Base-by-base conservation (phyloP, 1,140 invertebrate species). In the Rhopalosiphum padi region DNA sequence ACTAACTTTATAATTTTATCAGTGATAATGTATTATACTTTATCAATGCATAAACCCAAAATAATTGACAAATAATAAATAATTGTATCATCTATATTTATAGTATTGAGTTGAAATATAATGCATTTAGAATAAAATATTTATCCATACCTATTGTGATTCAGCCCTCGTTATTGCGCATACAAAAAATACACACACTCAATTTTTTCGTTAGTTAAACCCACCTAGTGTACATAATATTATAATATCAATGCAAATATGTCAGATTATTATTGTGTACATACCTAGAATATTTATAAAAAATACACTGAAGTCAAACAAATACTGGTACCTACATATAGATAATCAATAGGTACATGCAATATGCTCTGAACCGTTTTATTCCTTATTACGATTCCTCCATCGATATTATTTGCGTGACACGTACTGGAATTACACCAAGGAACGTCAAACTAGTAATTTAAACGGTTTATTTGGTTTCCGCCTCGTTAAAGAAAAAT, bases 401-500 rank as follows among this genome's bases (percentile, higher is more conserved):
- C n/a, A n/a, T 23, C 21, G 35, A 83, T 22, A 83, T 3, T 83
- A 83, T 83, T 83, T 23, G 82, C 6, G 35, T 35, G 77, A 82
- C 21, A 37, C 77, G 35, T 82, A 37, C 21, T 46, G 30, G 18
- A 68, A 68, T 68, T 68, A 68, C 60, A n/a, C 11, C 3, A n/a
- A n/a, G 4, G n/a, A 46, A 87, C 21, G 46, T 35, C 86, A 35
- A 51, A 30, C 43, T 35, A 87, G 43, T 51, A 87, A 87, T 87
- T 87, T 87, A 48, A 87, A 21, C 43, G 30, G 86, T 87, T 87
- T 87, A 48, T 87, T 87, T 87, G 43, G 86, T 51, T 87, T 87
- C 30, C n/a, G 6, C 86, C 86, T 48, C 86, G 22, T 87, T 87
- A 87, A 21, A 51, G 46, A n/a, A 87, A 46, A 35, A 87, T 37